Base-by-base conservation (phyloP, 2,888 invertebrate species). In the Alviniconcha strummeri region DNA sequence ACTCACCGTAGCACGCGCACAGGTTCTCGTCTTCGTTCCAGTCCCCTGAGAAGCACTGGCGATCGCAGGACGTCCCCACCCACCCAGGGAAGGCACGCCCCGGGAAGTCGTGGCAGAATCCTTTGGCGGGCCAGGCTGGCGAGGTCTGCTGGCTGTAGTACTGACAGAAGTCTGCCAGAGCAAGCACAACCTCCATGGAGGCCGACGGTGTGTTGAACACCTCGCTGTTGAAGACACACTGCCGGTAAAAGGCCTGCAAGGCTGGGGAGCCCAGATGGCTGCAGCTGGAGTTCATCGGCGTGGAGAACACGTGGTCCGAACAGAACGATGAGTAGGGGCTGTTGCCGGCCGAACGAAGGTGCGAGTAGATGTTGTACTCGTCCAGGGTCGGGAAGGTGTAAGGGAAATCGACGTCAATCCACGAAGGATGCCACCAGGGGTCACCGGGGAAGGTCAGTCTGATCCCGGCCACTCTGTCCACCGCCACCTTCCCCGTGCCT, bases 1-100 rank as follows among this genome's bases (percentile, higher is more conserved):
- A 90, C 19, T 88, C 89, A 17, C 86, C 79, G 9, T 80, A 52
- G 84, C 91, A 91, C 9, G 71, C 9, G 84, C 91, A 91, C 3
- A 52, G 52, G 7, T 64, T 76, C 36, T 79, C 52, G 17, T 19
- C 71, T 17, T 85, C 75, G 11, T 82, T 64, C 64, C 88, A 85
- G 17, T 72, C 83, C 9, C 89, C 89, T 77, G 83, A 85, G n/a
- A 77, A 57, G 82, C 89, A 89, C 9, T 83, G 77, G 17, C 86
- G 87, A 5, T 67, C 72, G 83, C 89, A 89, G 74, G 81, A 72
- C 36, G 82, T 83, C 11, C 87, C 88, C 76, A 87, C 85, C 64
- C 86, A 82, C 5, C 79, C 82, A 15, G 83, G 80, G 56, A 80
- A 79, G 19, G 54, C 7, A 3, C 83, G 78, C 19, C 13, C 57